phyloP scores from a whole-genome alignment of 53 echinoderm and acorn worm genomes.

The Temnopleurus reevesii region DNA sequence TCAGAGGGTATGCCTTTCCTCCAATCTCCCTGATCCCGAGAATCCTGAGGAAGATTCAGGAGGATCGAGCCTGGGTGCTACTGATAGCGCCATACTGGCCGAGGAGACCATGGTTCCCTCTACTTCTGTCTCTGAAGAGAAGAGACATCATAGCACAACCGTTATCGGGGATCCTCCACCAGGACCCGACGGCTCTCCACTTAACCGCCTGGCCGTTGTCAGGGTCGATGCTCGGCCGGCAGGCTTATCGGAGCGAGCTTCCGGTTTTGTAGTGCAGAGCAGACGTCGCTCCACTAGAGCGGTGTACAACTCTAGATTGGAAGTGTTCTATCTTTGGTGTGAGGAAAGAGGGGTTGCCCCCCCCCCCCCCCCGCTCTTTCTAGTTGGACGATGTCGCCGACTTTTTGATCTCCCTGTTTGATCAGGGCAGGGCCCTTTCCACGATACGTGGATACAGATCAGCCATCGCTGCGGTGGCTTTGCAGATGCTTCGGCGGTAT shows the following conservation, averaged over 20 bases:
- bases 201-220: conserved; percentile 43
- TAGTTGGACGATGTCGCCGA: conserved; percentile 23
- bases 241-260: conserved; percentile 50
- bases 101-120: conserved; percentile 56
- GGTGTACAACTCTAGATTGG: conserved; percentile 31
- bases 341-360: conserved; percentile 8
- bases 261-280: background rate
- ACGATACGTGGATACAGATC: conserved; percentile 24
- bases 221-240: background rate
- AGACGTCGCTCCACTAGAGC: conserved; percentile 6
- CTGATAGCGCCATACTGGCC: no score
- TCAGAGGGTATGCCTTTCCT: no score
- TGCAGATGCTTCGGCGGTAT: no score
- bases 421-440: background rate
- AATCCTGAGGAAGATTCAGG: no score
- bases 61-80: no score
- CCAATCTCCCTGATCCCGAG: no score
- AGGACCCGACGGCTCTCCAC: background rate
- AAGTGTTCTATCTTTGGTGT: conserved; percentile 1
- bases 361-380: no score
- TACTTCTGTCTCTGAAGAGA: background rate
- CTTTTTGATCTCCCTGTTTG: conserved; percentile 22
- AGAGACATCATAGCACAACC: conserved; percentile 22
- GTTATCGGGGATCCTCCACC: background rate
- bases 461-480: conserved; percentile 37